Evolutionary conservation across 2,797 vertebrate species (phyloP).

Genomic region (Ceyx erithaca): DNA sequence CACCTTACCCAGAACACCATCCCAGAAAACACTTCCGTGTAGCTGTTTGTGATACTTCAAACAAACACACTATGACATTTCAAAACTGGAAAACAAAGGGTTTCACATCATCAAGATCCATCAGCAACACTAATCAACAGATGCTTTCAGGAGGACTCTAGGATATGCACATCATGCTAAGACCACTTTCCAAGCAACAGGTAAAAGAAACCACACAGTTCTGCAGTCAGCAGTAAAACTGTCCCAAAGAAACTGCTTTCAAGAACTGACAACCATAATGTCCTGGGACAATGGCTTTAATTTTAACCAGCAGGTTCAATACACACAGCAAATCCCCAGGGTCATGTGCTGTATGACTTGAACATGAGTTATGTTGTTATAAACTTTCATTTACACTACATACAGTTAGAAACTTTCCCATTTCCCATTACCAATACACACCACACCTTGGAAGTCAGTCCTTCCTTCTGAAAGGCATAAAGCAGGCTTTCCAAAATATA

Average conservation of each 20-base stretch:
- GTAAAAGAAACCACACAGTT: conserved; percentile 64
- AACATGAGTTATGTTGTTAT: neutral
- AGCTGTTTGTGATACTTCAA: neutral
- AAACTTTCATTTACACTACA: too few relatives aligned
- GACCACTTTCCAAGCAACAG: conserved; percentile 62
- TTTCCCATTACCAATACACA: conserved; percentile 31
- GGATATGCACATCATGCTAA: conserved; percentile 54
- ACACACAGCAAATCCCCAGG: neutral
- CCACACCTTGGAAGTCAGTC: neutral
- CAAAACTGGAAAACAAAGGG: conserved; percentile 19
- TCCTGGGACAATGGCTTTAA: conserved; percentile 16
- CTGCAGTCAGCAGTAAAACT: conserved; percentile 57
- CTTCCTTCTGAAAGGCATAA: neutral
- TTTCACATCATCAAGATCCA: conserved; percentile 30
- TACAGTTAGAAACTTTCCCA: neutral
- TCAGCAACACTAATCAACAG: conserved; percentile 34
- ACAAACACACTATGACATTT: conserved; percentile 1
- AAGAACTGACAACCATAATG: neutral
- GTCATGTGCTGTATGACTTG: conserved; percentile 9
- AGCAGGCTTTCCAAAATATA: conserved; percentile 10
- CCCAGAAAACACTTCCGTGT: neutral
- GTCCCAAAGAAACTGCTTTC: conserved; percentile 43
- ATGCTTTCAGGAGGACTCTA: conserved; percentile 47
- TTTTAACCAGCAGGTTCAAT: conserved; percentile 34
- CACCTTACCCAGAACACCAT: conserved; percentile 7